phyloP scores from a whole-genome alignment of 1,140 invertebrate species.

The Brachystomella parvula region DNA sequence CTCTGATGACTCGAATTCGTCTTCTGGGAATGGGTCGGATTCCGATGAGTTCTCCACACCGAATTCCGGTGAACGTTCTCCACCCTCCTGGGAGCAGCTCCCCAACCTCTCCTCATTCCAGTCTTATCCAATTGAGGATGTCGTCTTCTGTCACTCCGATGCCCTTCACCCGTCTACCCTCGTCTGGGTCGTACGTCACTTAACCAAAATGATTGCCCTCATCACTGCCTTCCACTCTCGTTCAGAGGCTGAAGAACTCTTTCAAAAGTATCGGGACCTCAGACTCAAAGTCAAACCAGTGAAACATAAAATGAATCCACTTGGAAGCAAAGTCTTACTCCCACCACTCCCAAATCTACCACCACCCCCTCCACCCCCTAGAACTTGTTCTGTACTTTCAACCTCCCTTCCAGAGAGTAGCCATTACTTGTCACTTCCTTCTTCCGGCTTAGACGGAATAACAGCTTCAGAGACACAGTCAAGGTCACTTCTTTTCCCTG shows the following conservation, averaged over 20 bases:
- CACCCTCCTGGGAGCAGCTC: conserved; percentile 32
- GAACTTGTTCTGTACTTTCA: conserved; percentile 5
- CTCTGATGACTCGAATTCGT: conserved; percentile 32
- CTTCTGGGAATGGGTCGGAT: conserved; percentile 36
- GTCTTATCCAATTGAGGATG: conserved; percentile 36
- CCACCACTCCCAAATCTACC: neutral
- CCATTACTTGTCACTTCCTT: neutral
- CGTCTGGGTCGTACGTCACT: conserved; percentile 36
- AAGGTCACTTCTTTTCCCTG: neutral
- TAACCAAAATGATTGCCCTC: conserved; percentile 34
- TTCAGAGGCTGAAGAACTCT: conserved; percentile 32
- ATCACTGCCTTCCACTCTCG: conserved; percentile 31
- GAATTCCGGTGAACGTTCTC: conserved; percentile 10
- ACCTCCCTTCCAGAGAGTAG: neutral
- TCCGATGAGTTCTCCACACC: conserved; percentile 34
- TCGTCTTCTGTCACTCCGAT: conserved; percentile 37
- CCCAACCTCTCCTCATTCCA: conserved; percentile 34
- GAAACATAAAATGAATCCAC: conserved; percentile 16
- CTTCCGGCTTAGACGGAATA: neutral
- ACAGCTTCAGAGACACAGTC: neutral
- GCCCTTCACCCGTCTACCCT: conserved; percentile 29
- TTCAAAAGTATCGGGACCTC: conserved; percentile 34
- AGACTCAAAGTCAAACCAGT: conserved; percentile 33
- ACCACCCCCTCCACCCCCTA: conserved; percentile 2
- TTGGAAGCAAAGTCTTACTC: neutral